Base-by-base conservation (phyloP, 2,797 vertebrate species). In the Callimico goeldii region DNA sequence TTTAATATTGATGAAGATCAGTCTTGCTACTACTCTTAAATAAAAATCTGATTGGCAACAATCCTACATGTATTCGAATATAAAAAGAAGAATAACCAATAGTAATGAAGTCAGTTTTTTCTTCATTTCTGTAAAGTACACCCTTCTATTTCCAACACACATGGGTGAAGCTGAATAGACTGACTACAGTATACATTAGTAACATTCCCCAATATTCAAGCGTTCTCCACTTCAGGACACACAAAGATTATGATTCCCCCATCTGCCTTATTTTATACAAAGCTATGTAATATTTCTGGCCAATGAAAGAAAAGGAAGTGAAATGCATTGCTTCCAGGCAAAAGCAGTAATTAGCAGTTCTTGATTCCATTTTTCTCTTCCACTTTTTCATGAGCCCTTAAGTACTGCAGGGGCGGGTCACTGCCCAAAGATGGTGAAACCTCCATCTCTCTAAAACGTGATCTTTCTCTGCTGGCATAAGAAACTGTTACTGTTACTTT, bases 21-120 rank as follows among this genome's bases (percentile, higher is more conserved):
- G 91, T 72, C 79, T 97, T 88, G 41, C 61, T 91, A 86, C 67
- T 93, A 52, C 41, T 95, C 88, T 94, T 77, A 96, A 96, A 83
- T 90, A 92, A 77, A 97, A 96, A 94, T 75, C 72, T 88, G 73
- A 77, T 85, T 90, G 84, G 48, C 73, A 94, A 67, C 30, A 94
- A 92, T 77, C n/a, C 46, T 28, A 90, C 24, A 79, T 82, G 41
- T 92, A 80, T 84, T 92, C 92, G 95, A 95, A 82, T 82, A 82
- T 11, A 90, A 20, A 33, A 83, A 57, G 26, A 83, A 89, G 33
- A 95, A 82, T n/a, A 88, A 80, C n/a, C 36, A 58, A 70, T n/a
- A 89, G 43, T 57, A 92, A 86, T 20, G 2, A 96, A 94, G 82
- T 84, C 75, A 61, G 39, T 75, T 91, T 91, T 90, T 85, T 76